A percentile compares a stretch with the other conserved stretches of the same genome.
phyloP scores from a whole-genome alignment of 2,888 invertebrate species.

The Anthophora plumipes region DNA sequence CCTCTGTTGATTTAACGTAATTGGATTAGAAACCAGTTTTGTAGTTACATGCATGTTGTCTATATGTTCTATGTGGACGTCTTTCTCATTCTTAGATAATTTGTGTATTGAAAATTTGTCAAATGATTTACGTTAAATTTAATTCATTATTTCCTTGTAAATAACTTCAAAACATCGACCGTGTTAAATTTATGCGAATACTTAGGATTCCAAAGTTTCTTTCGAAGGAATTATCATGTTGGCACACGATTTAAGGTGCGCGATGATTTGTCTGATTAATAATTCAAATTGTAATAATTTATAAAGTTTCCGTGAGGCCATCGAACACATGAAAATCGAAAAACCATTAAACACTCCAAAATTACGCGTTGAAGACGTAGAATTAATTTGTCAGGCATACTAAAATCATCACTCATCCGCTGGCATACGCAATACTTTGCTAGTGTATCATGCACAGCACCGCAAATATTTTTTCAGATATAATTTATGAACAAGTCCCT shows the following conservation, averaged over 20 bases:
- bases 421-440: slow-evolving; percentile 50
- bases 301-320: not conserved
- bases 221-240: not conserved
- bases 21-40: too few relatives aligned
- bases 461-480: slow-evolving; percentile 54
- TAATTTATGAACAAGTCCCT: slow-evolving; percentile 68
- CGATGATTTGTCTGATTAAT: slow-evolving; percentile 45
- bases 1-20: too few relatives aligned
- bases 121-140: slow-evolving; percentile 1
- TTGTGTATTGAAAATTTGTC: not conserved
- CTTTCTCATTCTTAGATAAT: not conserved
- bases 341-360: slow-evolving; percentile 34
- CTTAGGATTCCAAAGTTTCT: slow-evolving; percentile 4
- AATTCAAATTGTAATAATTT: slow-evolving; percentile 35
- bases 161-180: slow-evolving; percentile 12
- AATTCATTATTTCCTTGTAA: slow-evolving; percentile 10
- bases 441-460: slow-evolving; percentile 55
- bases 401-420: slow-evolving; percentile 61
- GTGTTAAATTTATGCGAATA: slow-evolving; percentile 12
- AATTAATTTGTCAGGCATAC: slow-evolving; percentile 62
- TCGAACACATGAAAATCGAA: slow-evolving; percentile 24
- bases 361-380: slow-evolving; percentile 45
- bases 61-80: too few relatives aligned
- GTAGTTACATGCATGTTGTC: too few relatives aligned
- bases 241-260: not conserved